Conservation (phyloP, 1,140 invertebrate genomes). For the Neomicropteryx cornuta region DNA sequence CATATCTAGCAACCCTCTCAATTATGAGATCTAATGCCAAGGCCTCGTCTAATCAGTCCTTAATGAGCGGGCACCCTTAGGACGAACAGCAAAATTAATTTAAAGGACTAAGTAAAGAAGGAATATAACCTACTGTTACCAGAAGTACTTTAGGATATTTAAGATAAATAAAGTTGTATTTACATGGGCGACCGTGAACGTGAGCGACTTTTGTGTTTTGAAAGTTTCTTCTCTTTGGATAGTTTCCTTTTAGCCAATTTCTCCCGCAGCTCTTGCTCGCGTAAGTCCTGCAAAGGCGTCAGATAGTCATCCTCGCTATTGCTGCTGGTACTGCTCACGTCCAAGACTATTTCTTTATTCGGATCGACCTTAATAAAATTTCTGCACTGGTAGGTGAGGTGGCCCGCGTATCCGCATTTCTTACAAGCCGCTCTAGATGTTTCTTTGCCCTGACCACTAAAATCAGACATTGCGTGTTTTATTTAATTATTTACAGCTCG, state of each 20-base stretch:
- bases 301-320: constrained; percentile 72
- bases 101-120: too few species aligned
- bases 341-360: constrained; percentile 82
- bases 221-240: constrained; percentile 29
- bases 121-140: too few species aligned
- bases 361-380: constrained; percentile 89
- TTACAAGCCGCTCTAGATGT: constrained; percentile 71
- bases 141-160: too few species aligned
- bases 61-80: too few species aligned
- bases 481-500: too few species aligned
- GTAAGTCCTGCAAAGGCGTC: constrained; percentile 68
- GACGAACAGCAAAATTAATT: too few species aligned
- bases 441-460: constrained; percentile 59
- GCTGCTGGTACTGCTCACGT: constrained; percentile 92
- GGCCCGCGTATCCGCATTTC: constrained; percentile 90
- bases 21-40: too few species aligned
- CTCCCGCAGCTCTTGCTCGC: constrained; percentile 62
- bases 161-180: too few species aligned
- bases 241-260: constrained; percentile 39
- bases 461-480: too few species aligned
- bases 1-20: too few species aligned
- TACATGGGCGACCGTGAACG: constrained; percentile 13
- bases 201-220: constrained; percentile 27
- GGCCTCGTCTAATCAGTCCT: too few species aligned
- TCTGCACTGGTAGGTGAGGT: constrained; percentile 91